Conservation (phyloP, 1,140 invertebrate genomes). For the Oryctes rhinoceros region DNA sequence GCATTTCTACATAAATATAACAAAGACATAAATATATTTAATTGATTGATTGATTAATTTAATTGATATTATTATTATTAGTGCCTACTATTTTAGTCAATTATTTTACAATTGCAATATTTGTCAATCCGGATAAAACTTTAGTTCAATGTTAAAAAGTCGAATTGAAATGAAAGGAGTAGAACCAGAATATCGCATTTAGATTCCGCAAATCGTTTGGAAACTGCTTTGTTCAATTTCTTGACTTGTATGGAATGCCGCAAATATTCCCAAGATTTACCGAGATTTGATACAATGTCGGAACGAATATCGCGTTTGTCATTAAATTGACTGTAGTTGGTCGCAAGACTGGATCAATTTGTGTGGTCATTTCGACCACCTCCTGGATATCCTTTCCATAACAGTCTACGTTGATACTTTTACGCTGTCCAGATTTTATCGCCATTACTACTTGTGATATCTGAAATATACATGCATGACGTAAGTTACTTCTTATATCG, state of each 20-base stretch:
- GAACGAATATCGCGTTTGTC: neutral
- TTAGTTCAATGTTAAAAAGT: no score
- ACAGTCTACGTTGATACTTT: neutral
- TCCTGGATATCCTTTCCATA: slow-evolving; percentile 13
- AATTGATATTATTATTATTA: no score
- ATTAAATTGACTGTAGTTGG: neutral
- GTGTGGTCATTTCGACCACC: neutral
- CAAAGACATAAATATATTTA: no score
- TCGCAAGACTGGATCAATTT: slow-evolving; percentile 7
- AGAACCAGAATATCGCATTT: no score
- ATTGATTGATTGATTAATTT: no score
- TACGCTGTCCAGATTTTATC: slow-evolving; percentile 20
- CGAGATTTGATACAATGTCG: neutral
- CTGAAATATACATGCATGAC: neutral
- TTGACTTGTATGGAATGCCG: neutral
- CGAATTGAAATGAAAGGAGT: no score
- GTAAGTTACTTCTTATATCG: no score
- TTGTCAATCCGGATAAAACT: no score
- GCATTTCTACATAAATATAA: no score
- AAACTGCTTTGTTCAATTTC: neutral
- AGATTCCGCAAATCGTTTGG: no score
- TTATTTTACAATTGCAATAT: no score
- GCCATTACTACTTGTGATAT: slow-evolving; percentile 5
- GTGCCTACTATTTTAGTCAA: no score
- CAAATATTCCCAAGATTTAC: slow-evolving; percentile 28